A percentile compares a stretch with the other conserved stretches of the same genome.
These are phyloP conservation scores for zebrafish (Danio rerio) DNA, from an alignment of 2,113 vertebrate genomes.

Conservation along the genomic window DNA sequence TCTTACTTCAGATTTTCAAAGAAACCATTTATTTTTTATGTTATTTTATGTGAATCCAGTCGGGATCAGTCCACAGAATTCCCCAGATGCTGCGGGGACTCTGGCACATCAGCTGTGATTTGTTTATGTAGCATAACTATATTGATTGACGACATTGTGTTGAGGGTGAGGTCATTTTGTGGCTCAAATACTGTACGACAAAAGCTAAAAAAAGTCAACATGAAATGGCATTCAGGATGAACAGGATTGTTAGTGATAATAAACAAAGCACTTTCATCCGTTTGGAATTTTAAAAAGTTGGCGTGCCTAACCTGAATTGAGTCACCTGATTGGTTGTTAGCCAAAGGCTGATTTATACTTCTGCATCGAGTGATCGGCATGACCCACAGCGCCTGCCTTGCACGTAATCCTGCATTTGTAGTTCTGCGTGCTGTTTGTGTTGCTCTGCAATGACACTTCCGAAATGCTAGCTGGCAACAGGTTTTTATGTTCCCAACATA, in stretches of 20 bases:
- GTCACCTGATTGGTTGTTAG: neutral
- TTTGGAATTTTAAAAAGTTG: neutral
- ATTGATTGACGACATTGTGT: neutral
- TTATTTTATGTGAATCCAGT: neutral
- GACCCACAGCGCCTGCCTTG: too few species aligned
- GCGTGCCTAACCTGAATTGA: neutral
- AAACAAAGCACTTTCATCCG: neutral
- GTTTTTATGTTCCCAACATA: too few species aligned
- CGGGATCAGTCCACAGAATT: neutral
- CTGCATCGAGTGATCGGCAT: too few species aligned
- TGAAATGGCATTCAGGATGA: neutral
- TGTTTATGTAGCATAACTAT: neutral
- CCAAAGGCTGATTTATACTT: neutral
- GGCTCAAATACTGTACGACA: neutral
- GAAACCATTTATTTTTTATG: neutral
- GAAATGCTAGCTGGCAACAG: too few species aligned
- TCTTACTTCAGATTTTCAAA: conserved; percentile 15
- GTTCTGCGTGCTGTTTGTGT: too few species aligned
- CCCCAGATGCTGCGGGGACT: neutral
- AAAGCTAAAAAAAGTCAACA: neutral
- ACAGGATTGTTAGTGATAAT: neutral
- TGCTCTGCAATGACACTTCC: too few species aligned
- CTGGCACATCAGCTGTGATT: conserved; percentile 24
- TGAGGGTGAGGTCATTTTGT: neutral
- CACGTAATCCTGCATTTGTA: too few species aligned